Evolutionary conservation across 1,140 invertebrate genomes (phyloP).

Genomic region (Meteorus sp.): DNA sequence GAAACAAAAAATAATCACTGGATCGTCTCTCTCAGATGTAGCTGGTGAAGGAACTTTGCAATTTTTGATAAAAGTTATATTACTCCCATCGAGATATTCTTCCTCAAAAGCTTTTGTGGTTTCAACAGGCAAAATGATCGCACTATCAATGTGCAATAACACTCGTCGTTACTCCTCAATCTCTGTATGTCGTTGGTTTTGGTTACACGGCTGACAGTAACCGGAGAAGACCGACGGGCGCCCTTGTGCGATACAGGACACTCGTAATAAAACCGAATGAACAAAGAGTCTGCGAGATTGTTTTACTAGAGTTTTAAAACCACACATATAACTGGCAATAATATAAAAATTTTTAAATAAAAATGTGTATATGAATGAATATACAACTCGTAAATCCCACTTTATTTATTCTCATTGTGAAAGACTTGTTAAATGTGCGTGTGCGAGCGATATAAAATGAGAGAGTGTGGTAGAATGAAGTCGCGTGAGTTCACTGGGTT

Average conservation of each 20-base stretch:
- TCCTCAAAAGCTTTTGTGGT: background rate
- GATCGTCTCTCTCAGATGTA: no score
- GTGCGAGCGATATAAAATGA: constrained; percentile 6
- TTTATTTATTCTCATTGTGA: no score
- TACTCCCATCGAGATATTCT: no score
- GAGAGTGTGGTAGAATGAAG: background rate
- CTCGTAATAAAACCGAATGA: constrained; percentile 28
- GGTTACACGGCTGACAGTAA: constrained; percentile 31
- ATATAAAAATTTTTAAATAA: no score
- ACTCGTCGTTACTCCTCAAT: no score
- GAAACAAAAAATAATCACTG: no score
- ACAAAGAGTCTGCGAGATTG: constrained; percentile 24
- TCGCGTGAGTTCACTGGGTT: constrained; percentile 30
- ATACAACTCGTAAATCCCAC: no score
- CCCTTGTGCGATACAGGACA: constrained; percentile 1
- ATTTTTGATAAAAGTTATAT: no score
- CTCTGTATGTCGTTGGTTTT: constrained; percentile 17
- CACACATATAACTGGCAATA: background rate
- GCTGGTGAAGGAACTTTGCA: no score
- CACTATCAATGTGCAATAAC: no score
- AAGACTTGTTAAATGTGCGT: background rate
- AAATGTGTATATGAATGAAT: no score
- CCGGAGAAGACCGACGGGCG: constrained; percentile 28
- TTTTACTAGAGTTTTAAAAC: constrained; percentile 23
- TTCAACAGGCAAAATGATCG: no score